Evolutionary conservation across 2,888 invertebrate genomes (phyloP).

Genomic region (Patella pellucida): DNA sequence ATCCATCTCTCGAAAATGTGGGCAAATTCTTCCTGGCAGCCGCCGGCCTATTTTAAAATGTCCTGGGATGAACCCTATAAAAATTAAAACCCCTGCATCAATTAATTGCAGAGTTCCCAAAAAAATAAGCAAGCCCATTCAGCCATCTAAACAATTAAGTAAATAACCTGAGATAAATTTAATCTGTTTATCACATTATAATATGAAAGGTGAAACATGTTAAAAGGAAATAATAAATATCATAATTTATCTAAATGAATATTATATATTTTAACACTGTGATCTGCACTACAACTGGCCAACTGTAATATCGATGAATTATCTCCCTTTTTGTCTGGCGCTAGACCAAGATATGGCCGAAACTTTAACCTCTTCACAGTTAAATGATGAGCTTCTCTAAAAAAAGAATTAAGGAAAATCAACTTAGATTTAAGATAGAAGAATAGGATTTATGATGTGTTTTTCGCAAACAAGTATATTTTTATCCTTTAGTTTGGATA

Average conservation of each 20-base stretch:
- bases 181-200: too few relatives aligned
- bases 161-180: too few relatives aligned
- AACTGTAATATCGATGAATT: slow-evolving; percentile 51
- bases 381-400: slow-evolving; percentile 66
- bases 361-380: slow-evolving; percentile 67
- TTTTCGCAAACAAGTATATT: neutral
- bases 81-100: too few relatives aligned
- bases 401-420: slow-evolving; percentile 10
- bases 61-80: too few relatives aligned
- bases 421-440: neutral
- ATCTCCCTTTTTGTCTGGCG: slow-evolving; percentile 38
- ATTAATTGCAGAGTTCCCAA: too few relatives aligned
- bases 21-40: too few relatives aligned
- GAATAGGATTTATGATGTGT: neutral
- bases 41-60: too few relatives aligned
- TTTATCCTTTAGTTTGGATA: neutral
- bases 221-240: slow-evolving; percentile 5
- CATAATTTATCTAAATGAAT: slow-evolving; percentile 41
- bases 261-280: slow-evolving; percentile 60
- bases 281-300: slow-evolving; percentile 66
- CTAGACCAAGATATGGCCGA: slow-evolving; percentile 52
- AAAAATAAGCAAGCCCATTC: too few relatives aligned
- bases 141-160: too few relatives aligned
- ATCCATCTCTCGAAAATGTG: too few relatives aligned
- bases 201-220: too few relatives aligned